Conservation (phyloP, 2,797 vertebrate genomes). For the Onychomys arenicola region DNA sequence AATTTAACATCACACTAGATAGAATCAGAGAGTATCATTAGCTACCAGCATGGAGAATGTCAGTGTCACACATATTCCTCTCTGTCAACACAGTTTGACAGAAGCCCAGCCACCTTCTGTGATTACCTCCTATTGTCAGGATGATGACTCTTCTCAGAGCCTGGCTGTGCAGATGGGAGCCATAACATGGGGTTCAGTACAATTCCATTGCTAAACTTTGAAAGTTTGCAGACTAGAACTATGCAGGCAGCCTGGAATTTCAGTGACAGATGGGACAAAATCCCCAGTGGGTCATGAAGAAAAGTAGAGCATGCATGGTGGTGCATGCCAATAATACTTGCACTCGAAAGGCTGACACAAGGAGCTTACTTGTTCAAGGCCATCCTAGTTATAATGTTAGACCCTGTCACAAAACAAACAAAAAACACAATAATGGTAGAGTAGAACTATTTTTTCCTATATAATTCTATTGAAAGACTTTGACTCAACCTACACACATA, state of each 20-base stretch:
- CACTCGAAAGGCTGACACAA: neutral
- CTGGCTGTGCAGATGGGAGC: neutral
- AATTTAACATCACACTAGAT: neutral
- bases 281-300: neutral
- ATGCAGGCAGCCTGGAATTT: neutral
- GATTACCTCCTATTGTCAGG: neutral
- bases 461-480: neutral
- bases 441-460: neutral
- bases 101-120: neutral
- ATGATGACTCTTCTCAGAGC: neutral
- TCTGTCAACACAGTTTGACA: neutral
- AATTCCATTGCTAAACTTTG: neutral
- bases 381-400: neutral
- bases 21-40: neutral
- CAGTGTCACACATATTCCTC: neutral
- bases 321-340: neutral
- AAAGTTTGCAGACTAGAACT: neutral
- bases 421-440: neutral
- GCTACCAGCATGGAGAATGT: neutral
- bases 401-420: neutral
- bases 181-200: neutral
- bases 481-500: neutral
- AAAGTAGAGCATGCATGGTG: neutral
- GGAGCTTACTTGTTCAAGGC: neutral
- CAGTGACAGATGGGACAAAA: neutral